Conservation (phyloP, 2,888 invertebrate genomes). For the Lasioglossum villosulum region DNA sequence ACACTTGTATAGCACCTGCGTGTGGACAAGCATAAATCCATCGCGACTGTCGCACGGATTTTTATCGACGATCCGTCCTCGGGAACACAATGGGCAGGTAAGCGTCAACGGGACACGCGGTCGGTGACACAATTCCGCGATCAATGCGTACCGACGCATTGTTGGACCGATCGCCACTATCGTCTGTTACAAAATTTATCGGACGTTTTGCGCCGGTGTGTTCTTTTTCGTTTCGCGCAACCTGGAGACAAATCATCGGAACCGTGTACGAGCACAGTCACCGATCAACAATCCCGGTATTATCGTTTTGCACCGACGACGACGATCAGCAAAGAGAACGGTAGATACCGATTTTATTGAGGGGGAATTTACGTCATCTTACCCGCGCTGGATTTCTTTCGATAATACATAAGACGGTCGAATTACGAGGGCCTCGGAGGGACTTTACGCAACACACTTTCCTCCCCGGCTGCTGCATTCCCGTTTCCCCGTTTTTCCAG, state of each 20-base stretch:
- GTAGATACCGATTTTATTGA: constrained; percentile 41
- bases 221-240: background rate
- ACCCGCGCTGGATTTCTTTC: constrained; percentile 26
- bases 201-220: background rate
- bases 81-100: constrained; percentile 56
- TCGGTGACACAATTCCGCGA: constrained; percentile 51
- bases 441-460: constrained; percentile 19
- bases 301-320: constrained; percentile 22
- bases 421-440: constrained; percentile 20
- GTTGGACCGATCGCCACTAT: constrained; percentile 31
- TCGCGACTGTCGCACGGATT: constrained; percentile 44
- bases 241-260: constrained; percentile 35
- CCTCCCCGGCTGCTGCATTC: background rate
- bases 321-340: constrained; percentile 5
- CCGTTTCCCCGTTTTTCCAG: constrained; percentile 21
- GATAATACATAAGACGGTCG: constrained; percentile 30
- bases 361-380: constrained; percentile 34
- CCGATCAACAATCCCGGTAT: constrained; percentile 24
- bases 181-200: constrained; percentile 34
- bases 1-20: constrained; percentile 50
- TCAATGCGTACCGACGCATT: constrained; percentile 49
- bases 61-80: constrained; percentile 48
- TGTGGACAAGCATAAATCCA: constrained; percentile 45
- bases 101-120: constrained; percentile 36
- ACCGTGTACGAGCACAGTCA: background rate